Conservation (phyloP, 2,113 vertebrate genomes). For the Protomyctophum bolini region DNA sequence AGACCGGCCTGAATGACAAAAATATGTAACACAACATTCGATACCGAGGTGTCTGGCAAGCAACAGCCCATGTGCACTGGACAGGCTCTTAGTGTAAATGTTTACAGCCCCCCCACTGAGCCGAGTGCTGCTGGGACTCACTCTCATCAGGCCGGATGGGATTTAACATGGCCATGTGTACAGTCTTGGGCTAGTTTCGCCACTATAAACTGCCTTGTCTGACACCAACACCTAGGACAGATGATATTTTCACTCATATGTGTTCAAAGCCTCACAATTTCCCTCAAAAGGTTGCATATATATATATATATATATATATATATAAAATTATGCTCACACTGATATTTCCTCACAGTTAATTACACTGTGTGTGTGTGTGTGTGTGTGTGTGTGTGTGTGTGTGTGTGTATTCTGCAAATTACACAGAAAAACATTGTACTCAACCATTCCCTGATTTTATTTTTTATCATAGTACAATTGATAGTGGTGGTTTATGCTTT, state of each 20-base stretch:
- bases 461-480: not conserved
- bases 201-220: conserved; percentile 33
- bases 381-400: not conserved
- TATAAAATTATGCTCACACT: not conserved
- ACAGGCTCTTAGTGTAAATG: conserved; percentile 86
- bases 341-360: too few species aligned
- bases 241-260: conserved; percentile 14
- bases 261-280: not conserved
- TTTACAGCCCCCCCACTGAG: conserved; percentile 85
- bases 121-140: conserved; percentile 79
- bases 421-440: not conserved
- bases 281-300: not conserved
- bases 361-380: not conserved
- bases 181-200: conserved; percentile 62
- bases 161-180: conserved; percentile 72
- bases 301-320: not conserved
- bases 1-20: conserved; percentile 84
- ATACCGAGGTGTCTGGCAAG: conserved; percentile 84
- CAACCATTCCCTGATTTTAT: not conserved
- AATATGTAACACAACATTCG: conserved; percentile 83
- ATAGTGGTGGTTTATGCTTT: not conserved
- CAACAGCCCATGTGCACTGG: conserved; percentile 83
- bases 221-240: conserved; percentile 4
- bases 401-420: not conserved
- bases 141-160: conserved; percentile 76